Evolutionary conservation across 2,797 vertebrate genomes (phyloP).

Genomic region (Intellagama lesueurii): DNA sequence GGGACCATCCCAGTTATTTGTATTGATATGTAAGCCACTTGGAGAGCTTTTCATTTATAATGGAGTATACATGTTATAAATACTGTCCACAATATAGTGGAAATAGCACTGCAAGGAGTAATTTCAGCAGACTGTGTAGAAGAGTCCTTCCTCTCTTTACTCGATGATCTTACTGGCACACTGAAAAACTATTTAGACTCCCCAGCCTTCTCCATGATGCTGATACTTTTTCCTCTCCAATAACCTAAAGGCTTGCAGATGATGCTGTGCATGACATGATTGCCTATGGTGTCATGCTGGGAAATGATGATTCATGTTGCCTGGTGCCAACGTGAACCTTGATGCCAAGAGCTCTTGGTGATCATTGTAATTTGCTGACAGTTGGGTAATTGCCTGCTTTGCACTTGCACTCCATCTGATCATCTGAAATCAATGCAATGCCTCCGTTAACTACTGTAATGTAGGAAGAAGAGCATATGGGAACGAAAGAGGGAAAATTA

Average conservation of each 20-base stretch:
- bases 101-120: neutral
- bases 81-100: neutral
- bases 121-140: neutral
- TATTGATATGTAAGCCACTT: neutral
- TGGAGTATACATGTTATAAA: neutral
- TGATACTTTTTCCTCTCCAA: conserved; percentile 31
- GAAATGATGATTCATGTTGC: conserved; percentile 29
- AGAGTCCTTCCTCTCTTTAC: neutral
- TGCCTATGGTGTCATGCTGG: conserved; percentile 38
- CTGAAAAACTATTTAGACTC: neutral
- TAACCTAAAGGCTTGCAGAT: conserved; percentile 27
- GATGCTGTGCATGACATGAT: conserved; percentile 29
- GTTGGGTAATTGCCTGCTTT: conserved; percentile 37
- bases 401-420: conserved; percentile 46
- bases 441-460: conserved; percentile 31
- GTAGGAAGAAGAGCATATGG: conserved; percentile 42
- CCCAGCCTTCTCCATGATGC: conserved; percentile 33
- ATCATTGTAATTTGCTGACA: conserved; percentile 43
- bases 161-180: neutral
- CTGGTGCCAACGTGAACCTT: neutral
- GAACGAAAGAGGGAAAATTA: conserved; percentile 36
- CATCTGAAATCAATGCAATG: conserved; percentile 33
- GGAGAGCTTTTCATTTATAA: neutral
- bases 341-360: conserved; percentile 19
- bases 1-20: neutral